Percentiles rank a stretch among this genome's conserved stretches.
phyloP scores from a whole-genome alignment of 2,797 vertebrate genomes.

The Phylloscopus collybita region DNA sequence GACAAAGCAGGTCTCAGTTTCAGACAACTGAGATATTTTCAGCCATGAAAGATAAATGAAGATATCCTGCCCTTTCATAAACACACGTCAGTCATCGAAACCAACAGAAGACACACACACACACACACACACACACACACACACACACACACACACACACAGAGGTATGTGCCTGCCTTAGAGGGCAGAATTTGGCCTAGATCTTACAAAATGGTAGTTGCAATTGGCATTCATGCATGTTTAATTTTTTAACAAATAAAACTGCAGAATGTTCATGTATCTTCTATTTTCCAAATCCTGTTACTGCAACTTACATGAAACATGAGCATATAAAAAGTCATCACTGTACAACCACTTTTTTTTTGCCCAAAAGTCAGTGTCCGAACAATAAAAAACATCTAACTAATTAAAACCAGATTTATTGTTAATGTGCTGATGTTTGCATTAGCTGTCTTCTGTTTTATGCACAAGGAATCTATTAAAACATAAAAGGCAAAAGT shows the following conservation, averaged over 20 bases:
- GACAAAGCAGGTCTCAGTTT: slow-evolving; percentile 32
- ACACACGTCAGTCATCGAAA: neutral
- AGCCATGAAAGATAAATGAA: neutral
- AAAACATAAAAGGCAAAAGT: slow-evolving; percentile 21
- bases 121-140: neutral
- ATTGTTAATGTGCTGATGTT: neutral
- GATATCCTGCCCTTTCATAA: neutral
- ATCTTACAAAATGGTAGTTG: slow-evolving; percentile 5
- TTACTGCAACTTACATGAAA: neutral
- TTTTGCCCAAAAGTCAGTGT: slow-evolving; percentile 19
- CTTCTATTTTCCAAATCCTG: neutral
- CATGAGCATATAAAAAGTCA: slow-evolving; percentile 44
- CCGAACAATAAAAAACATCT: neutral
- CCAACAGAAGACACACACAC: neutral
- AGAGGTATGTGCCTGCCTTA: neutral
- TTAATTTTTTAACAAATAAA: neutral
- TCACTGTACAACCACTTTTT: slow-evolving; percentile 12
- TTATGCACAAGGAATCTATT: neutral
- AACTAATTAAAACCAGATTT: slow-evolving; percentile 13
- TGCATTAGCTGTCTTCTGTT: neutral
- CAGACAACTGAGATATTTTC: neutral
- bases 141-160: neutral
- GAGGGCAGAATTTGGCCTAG: neutral
- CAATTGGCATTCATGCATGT: neutral
- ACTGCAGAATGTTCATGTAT: neutral